phyloP scores from a whole-genome alignment of 2,113 vertebrate genomes.

The Cavia aperea region DNA sequence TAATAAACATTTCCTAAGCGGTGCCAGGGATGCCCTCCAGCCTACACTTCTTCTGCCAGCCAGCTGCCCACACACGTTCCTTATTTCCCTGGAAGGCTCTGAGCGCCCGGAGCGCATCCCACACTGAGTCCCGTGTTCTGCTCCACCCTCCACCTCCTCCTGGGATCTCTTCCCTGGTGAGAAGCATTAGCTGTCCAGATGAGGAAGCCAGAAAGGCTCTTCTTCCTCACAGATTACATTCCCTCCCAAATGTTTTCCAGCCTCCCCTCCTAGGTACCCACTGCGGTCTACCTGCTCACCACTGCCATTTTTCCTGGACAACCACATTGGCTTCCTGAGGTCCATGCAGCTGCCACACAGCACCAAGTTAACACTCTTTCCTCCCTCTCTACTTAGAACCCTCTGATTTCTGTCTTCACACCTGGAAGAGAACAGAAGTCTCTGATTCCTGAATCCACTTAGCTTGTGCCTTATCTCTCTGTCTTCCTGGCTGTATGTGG shows the following conservation, averaged over 20 bases:
- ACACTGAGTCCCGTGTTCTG: background rate
- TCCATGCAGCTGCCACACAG: too few species aligned
- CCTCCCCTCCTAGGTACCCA: background rate
- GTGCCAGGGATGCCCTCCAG: background rate
- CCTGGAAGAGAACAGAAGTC: background rate
- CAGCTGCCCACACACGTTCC: background rate
- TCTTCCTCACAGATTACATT: background rate
- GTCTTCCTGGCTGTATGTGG: background rate
- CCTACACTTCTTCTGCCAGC: background rate
- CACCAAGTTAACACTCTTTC: background rate
- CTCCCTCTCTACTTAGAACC: background rate
- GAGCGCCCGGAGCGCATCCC: background rate
- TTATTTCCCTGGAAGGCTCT: background rate
- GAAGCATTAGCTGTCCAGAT: background rate
- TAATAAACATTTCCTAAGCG: background rate
- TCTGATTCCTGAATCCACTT: background rate
- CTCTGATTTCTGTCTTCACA: background rate
- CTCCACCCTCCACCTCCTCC: background rate
- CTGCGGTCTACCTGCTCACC: background rate
- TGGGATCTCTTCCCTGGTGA: background rate
- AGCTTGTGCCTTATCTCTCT: background rate
- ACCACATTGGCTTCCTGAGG: background rate
- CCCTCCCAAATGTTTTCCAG: background rate
- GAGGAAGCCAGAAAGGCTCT: background rate
- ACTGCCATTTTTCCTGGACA: background rate